Evolutionary conservation across 2,797 vertebrate genomes (phyloP).

Genomic region (Gallinago solitaria): DNA sequence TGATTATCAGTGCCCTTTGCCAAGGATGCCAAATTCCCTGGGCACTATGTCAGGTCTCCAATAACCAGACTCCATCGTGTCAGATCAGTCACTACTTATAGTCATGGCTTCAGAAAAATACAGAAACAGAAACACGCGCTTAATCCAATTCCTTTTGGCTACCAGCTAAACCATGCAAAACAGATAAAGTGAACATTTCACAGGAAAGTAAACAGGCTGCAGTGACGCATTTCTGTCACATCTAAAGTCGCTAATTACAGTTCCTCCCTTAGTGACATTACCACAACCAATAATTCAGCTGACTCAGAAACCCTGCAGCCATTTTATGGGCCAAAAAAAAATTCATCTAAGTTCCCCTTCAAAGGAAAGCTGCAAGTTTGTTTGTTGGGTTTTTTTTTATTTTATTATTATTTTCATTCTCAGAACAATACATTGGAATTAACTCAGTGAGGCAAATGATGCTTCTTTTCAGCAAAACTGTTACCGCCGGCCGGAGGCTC

Average conservation of each 20-base stretch:
- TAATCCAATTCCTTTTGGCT: neutral
- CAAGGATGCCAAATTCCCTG: neutral
- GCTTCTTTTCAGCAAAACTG: constrained; percentile 14
- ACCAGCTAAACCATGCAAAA: neutral
- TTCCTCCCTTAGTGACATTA: neutral
- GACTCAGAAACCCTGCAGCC: constrained; percentile 25
- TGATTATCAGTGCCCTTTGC: neutral
- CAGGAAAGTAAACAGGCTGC: neutral
- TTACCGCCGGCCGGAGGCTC: neutral
- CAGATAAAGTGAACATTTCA: neutral
- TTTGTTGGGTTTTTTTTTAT: neutral
- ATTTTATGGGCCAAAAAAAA: neutral
- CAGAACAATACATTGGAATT: neutral
- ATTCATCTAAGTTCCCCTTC: neutral
- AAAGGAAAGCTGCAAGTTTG: neutral
- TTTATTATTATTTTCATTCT: neutral
- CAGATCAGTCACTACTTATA: neutral
- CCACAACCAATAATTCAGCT: constrained; percentile 1
- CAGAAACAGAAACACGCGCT: neutral
- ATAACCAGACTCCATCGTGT: neutral
- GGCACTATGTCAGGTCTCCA: neutral
- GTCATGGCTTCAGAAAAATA: neutral
- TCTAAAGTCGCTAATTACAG: neutral
- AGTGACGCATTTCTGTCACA: neutral
- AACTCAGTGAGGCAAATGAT: constrained; percentile 33